A percentile compares a stretch with the other conserved stretches of the same genome.
Evolutionary conservation across 2,797 vertebrate genomes (phyloP).

Genomic region (Cetoscarus ocellatus): DNA sequence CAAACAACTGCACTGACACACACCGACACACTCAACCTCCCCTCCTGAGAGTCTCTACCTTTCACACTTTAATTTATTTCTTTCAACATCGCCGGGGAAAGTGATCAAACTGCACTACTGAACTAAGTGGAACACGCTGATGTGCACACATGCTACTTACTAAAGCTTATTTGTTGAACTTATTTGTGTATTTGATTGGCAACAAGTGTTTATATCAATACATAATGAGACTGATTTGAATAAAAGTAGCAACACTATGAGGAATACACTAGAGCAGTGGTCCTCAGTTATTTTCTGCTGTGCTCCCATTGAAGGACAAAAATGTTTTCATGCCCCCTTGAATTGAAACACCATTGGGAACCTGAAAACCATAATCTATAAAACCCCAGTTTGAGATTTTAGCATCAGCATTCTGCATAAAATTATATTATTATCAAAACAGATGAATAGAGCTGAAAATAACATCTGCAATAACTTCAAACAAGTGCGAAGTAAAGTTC

Average conservation of each 20-base stretch:
- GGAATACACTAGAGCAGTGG: no score
- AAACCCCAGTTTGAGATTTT: no score
- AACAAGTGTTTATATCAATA: neutral
- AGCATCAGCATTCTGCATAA: no score
- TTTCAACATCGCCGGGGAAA: constrained; percentile 33
- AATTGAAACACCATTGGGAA: no score
- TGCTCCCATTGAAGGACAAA: no score
- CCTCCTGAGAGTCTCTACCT: constrained; percentile 36
- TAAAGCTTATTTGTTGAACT: constrained; percentile 8
- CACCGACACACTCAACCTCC: neutral
- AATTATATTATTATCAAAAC: no score
- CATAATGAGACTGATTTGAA: neutral
- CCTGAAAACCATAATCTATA: no score
- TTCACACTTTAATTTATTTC: constrained; percentile 55
- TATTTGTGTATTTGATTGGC: neutral
- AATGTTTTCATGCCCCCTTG: no score
- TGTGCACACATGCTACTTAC: neutral
- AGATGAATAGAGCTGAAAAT: no score
- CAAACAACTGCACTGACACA: constrained; percentile 24
- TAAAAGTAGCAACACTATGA: neutral
- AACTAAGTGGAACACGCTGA: constrained; percentile 1
- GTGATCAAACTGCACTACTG: constrained; percentile 14
- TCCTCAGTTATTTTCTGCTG: no score
- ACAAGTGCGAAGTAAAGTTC: no score
- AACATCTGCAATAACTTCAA: no score